Evolutionary conservation across 2,888 invertebrate species (phyloP).

Genomic region (Hyles lineata): DNA sequence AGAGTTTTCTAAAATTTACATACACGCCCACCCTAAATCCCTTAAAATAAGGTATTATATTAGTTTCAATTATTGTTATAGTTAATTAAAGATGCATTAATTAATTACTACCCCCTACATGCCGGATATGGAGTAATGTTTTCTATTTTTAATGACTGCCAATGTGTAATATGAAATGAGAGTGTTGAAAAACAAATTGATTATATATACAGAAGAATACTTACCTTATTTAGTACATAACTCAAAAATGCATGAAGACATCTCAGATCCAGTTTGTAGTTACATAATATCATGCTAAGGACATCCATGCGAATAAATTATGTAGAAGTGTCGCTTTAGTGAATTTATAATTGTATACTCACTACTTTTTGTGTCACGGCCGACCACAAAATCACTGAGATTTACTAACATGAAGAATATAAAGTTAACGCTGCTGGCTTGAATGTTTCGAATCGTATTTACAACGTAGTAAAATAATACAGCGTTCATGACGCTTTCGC

Average conservation of each 20-base stretch:
- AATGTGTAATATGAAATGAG: too few relatives aligned
- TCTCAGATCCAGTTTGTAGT: neutral
- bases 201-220: too few relatives aligned
- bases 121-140: too few relatives aligned
- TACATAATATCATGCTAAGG: slow-evolving; percentile 5
- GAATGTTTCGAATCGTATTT: slow-evolving; percentile 3
- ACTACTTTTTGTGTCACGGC: slow-evolving; percentile 33
- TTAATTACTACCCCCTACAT: too few relatives aligned
- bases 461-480: neutral
- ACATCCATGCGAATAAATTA: slow-evolving; percentile 25
- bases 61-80: too few relatives aligned
- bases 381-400: slow-evolving; percentile 25
- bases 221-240: neutral
- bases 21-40: too few relatives aligned
- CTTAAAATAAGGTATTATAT: too few relatives aligned
- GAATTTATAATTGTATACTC: slow-evolving; percentile 29
- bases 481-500: neutral
- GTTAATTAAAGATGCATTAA: too few relatives aligned
- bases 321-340: slow-evolving; percentile 21
- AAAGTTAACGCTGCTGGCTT: slow-evolving; percentile 4
- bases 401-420: slow-evolving; percentile 16
- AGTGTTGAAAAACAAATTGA: too few relatives aligned
- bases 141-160: too few relatives aligned
- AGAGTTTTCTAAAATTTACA: too few relatives aligned
- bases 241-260: neutral